Conservation (phyloP, 2,113 vertebrate species). For the Dolichotis patagonum region DNA sequence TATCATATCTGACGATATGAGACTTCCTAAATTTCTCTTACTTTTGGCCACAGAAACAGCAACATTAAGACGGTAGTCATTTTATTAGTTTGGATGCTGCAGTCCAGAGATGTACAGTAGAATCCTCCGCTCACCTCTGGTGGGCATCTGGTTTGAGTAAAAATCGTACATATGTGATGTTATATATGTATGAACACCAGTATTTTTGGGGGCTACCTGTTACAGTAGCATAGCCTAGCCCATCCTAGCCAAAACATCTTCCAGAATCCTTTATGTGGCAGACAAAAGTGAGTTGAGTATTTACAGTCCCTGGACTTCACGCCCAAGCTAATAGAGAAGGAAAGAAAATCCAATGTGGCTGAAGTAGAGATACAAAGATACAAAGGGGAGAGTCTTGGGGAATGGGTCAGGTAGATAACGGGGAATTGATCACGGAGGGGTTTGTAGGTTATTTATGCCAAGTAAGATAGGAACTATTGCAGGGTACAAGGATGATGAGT, state of each 20-base stretch:
- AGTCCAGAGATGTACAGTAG: not conserved
- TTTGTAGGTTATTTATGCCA: not conserved
- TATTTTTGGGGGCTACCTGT: not conserved
- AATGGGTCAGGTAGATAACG: not conserved
- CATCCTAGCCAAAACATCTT: not conserved
- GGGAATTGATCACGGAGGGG: no score
- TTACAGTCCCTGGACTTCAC: not conserved
- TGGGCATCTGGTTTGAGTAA: not conserved
- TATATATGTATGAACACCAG: not conserved
- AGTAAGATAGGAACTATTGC: not conserved
- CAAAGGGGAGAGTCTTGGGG: not conserved
- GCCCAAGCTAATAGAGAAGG: not conserved
- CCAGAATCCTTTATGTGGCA: not conserved
- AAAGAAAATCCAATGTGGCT: not conserved
- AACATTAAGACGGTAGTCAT: not conserved
- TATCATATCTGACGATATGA: not conserved
- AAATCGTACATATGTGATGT: not conserved
- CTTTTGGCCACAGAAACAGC: not conserved
- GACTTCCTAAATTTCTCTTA: not conserved
- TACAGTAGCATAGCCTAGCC: not conserved
- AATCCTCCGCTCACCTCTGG: not conserved
- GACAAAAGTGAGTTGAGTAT: not conserved
- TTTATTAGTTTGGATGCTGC: not conserved
- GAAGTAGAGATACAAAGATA: accelerated
- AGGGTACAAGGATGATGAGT: not conserved